Conservation (phyloP, 1,140 invertebrate genomes). For the Drosophila carrolli region DNA sequence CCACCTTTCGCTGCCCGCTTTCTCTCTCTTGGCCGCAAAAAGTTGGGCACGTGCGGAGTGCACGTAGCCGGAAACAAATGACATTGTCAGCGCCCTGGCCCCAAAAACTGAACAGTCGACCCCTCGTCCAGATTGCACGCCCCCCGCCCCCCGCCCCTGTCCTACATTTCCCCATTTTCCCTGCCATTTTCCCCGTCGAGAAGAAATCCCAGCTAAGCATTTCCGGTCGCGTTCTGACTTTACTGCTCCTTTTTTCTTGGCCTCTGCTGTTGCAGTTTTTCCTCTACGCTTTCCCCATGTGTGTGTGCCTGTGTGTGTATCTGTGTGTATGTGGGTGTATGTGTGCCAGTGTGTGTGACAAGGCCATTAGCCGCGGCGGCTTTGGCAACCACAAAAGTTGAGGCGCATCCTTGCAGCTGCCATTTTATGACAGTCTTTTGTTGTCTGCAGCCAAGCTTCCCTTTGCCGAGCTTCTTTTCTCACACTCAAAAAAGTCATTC, state of each 20-base stretch:
- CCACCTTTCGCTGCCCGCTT: not conserved
- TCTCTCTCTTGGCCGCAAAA: slow-evolving; percentile 25
- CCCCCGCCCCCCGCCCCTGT: not conserved
- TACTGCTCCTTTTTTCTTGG: slow-evolving; percentile 20
- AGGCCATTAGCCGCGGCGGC: slow-evolving; percentile 67
- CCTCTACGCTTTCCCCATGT: slow-evolving; percentile 3
- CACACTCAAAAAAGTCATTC: slow-evolving; percentile 13
- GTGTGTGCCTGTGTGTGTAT: slow-evolving; percentile 8
- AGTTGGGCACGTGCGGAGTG: slow-evolving; percentile 64
- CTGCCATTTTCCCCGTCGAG: slow-evolving; percentile 27
- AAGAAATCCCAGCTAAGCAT: slow-evolving; percentile 78
- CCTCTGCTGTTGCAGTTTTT: slow-evolving; percentile 26
- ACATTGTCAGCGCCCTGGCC: slow-evolving; percentile 73
- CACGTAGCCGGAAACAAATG: slow-evolving; percentile 80
- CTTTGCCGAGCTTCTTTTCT: slow-evolving; percentile 4
- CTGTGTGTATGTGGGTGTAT: not conserved
- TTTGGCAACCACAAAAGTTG: slow-evolving; percentile 39
- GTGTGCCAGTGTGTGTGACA: slow-evolving; percentile 42
- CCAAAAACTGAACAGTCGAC: slow-evolving; percentile 30
- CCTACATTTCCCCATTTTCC: slow-evolving; percentile 5
- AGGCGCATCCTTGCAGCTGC: slow-evolving; percentile 56
- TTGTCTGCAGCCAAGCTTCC: slow-evolving; percentile 44
- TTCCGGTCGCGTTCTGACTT: slow-evolving; percentile 64
- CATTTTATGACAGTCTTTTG: slow-evolving; percentile 74
- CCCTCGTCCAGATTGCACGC: slow-evolving; percentile 1